Evolutionary conservation across 2,797 vertebrate genomes (phyloP).

Genomic region (Onychomys arenicola): DNA sequence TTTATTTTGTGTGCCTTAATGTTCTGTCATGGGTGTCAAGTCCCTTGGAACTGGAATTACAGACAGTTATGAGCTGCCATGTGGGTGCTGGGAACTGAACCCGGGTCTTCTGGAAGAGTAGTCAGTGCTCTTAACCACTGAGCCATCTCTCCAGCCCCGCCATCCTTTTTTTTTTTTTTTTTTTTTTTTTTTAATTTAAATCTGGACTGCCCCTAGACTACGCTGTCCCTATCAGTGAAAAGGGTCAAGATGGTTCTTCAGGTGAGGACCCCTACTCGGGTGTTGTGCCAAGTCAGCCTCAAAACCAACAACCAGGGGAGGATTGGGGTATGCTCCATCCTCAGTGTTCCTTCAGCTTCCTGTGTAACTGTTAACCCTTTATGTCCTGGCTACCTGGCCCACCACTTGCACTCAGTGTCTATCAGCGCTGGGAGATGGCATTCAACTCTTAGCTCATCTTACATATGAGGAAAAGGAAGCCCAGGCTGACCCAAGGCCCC

Average conservation of each 20-base stretch:
- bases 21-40: too few species aligned
- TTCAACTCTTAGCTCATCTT: not conserved
- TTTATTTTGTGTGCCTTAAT: too few species aligned
- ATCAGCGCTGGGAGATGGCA: fast-evolving
- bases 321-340: not conserved
- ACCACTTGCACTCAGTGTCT: not conserved
- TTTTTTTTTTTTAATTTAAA: too few species aligned
- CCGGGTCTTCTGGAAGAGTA: too few species aligned
- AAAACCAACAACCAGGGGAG: not conserved
- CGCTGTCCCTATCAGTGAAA: not conserved
- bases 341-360: not conserved
- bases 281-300: not conserved
- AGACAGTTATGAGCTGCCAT: too few species aligned
- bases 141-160: too few species aligned
- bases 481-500: not conserved
- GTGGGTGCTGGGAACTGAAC: too few species aligned
- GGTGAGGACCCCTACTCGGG: not conserved
- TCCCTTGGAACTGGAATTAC: too few species aligned
- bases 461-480: not conserved
- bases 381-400: too few species aligned
- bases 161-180: too few species aligned
- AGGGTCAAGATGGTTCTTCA: not conserved
- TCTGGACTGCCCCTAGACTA: not conserved
- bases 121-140: too few species aligned
- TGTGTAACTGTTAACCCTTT: not conserved